Evolutionary conservation across 2,797 vertebrate species (phyloP).

Genomic region (Astyanax mexicanus): DNA sequence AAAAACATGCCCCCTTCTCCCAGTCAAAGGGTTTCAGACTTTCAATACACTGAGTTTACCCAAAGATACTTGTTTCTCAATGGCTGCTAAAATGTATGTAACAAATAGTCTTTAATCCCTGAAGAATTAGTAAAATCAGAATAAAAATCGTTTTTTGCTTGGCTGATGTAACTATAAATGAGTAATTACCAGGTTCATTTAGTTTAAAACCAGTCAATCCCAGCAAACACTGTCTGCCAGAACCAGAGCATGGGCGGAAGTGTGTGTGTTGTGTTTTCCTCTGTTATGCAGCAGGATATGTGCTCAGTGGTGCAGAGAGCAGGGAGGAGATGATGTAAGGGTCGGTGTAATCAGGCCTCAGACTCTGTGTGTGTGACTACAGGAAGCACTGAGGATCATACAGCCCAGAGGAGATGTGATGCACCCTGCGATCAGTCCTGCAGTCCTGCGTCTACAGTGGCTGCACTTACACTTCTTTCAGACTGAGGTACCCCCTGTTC

Average conservation of each 20-base stretch:
- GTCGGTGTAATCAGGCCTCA: slow-evolving; percentile 51
- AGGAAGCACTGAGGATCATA: not conserved
- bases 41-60: too few relatives aligned
- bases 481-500: not conserved
- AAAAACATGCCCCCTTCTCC: too few relatives aligned
- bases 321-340: slow-evolving; percentile 74
- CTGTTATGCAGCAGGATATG: slow-evolving; percentile 80
- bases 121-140: too few relatives aligned
- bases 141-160: too few relatives aligned
- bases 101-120: too few relatives aligned
- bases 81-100: too few relatives aligned
- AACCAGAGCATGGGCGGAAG: slow-evolving; percentile 1
- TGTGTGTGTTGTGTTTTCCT: slow-evolving; percentile 61
- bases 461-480: not conserved
- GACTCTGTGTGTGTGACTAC: slow-evolving; percentile 7
- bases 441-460: not conserved
- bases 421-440: slow-evolving; percentile 5
- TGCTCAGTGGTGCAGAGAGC: slow-evolving; percentile 71
- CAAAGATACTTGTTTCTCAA: too few relatives aligned
- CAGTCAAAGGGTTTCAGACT: too few relatives aligned
- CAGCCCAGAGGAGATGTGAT: not conserved
- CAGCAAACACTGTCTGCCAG: not conserved
- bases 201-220: too few relatives aligned
- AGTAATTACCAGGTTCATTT: too few relatives aligned
- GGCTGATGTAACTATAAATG: too few relatives aligned